These are phyloP conservation scores for Cotesia chilonis DNA, from an alignment of 1,140 invertebrate genomes.

Conservation along the genomic window DNA sequence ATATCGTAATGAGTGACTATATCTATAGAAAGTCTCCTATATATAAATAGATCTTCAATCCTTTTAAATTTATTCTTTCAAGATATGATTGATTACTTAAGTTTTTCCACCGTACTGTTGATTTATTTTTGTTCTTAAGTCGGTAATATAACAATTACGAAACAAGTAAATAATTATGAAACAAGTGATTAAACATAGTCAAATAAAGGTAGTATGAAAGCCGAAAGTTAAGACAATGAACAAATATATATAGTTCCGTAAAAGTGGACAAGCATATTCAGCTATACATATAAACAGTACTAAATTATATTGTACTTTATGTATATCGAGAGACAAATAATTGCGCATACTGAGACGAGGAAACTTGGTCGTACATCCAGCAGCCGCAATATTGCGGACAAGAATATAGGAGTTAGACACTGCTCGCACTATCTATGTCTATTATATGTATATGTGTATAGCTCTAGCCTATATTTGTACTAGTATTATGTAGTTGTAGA, in stretches of 20 bases:
- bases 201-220: constrained; percentile 4
- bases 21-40: too few species aligned
- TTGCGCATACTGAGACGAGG: constrained; percentile 31
- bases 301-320: not conserved
- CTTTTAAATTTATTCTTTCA: too few species aligned
- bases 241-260: not conserved
- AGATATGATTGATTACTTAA: too few species aligned
- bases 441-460: too few species aligned
- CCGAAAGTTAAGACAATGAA: not conserved
- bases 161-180: constrained; percentile 2
- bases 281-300: too few species aligned
- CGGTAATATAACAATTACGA: not conserved
- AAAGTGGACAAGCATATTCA: constrained; percentile 11
- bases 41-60: too few species aligned
- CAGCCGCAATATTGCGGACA: constrained; percentile 25
- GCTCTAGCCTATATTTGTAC: not conserved
- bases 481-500: too few species aligned
- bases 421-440: not conserved
- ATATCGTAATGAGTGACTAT: too few species aligned
- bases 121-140: too few species aligned
- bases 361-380: constrained; percentile 25
- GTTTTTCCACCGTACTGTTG: too few species aligned
- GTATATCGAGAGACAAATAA: constrained; percentile 25
- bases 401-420: not conserved
- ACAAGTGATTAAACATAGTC: not conserved